Base-by-base conservation (phyloP, 2,113 vertebrate genomes). In the Poeciliopsis turrubarensis region DNA sequence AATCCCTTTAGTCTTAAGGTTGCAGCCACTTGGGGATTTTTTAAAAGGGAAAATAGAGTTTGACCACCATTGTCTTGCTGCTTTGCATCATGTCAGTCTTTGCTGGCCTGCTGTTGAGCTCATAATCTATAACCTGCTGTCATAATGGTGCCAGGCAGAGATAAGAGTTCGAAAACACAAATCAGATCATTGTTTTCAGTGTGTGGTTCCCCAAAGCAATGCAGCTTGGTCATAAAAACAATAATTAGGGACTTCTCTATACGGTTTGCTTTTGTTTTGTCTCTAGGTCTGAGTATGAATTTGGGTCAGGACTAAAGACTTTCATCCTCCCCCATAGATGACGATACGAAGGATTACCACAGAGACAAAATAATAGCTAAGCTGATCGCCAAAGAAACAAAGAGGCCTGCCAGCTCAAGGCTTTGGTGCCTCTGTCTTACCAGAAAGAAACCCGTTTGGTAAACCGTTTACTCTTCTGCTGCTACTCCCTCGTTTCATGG, bases 341-440 rank as follows among this genome's bases (percentile, higher is more conserved):
- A 65, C 14, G 73, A 77, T 65, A 68, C 2, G 2, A 37, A 37
- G 89, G 91, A 89, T 93, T 92, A 93, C 70, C 66, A 63, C 84
- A 75, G 65, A 92, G 91, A 89, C 89, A 84, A 91, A 91, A 92
- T 91, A 91, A 89, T 64, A 30, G 54, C 81, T 84, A 79, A 63
- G 66, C 81, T 87, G 82, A 86, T 86, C 87, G 81, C 64, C 72
- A 30, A 60, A 75, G 66, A 73, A 72, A 86, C 78, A 86, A 83
- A 87, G 74, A 68, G 72, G 25, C 65, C 78, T 70, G 73, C 70
- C 81, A 54, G 77, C 82, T 75, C 37, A 66, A n/a, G 75, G 26
- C 13, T 67, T 60, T 51, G 83, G 63, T 65, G 19, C 75, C 80
- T 17, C 70, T 66, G 70, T 31, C 3, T 70, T 66, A 76, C 60